Percentiles rank a stretch among this genome's conserved stretches.
Evolutionary conservation across 2,888 invertebrate species (phyloP).

Genomic region (Allacma fusca): DNA sequence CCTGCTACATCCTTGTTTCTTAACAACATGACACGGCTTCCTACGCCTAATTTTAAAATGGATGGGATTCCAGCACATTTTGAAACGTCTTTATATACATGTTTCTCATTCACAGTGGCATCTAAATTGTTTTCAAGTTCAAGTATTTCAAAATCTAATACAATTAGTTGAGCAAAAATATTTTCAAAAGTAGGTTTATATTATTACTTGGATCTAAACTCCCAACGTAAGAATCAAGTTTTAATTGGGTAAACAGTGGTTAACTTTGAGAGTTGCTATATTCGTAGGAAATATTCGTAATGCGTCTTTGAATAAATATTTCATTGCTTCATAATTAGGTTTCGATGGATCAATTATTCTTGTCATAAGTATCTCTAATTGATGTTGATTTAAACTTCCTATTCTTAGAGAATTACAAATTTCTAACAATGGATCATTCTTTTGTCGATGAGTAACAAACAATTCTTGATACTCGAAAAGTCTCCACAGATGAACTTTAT

Average conservation of each 20-base stretch:
- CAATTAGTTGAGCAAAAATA: too few species aligned
- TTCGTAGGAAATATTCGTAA: not conserved
- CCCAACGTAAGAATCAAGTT: too few species aligned
- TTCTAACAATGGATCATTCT: not conserved
- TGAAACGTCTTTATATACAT: not conserved
- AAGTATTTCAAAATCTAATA: too few species aligned
- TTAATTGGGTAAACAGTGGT: too few species aligned
- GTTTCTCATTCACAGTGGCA: not conserved
- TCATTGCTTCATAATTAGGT: not conserved
- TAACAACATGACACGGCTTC: slow-evolving; percentile 3
- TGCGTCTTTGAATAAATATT: not conserved
- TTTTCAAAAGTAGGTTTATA: too few species aligned
- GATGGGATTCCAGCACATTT: slow-evolving; percentile 22
- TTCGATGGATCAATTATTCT: not conserved
- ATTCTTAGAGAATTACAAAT: slow-evolving; percentile 16
- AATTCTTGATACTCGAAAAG: slow-evolving; percentile 1
- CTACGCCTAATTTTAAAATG: not conserved
- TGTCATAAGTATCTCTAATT: not conserved
- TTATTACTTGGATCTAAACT: too few species aligned
- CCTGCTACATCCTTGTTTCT: not conserved
- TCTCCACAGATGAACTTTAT: slow-evolving; percentile 19
- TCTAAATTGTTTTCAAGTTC: too few species aligned
- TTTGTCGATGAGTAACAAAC: not conserved
- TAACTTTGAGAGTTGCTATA: too few species aligned
- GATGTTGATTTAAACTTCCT: not conserved